Evolutionary conservation across 1,140 invertebrate species (phyloP).

Genomic region (Leptinotarsa texana): DNA sequence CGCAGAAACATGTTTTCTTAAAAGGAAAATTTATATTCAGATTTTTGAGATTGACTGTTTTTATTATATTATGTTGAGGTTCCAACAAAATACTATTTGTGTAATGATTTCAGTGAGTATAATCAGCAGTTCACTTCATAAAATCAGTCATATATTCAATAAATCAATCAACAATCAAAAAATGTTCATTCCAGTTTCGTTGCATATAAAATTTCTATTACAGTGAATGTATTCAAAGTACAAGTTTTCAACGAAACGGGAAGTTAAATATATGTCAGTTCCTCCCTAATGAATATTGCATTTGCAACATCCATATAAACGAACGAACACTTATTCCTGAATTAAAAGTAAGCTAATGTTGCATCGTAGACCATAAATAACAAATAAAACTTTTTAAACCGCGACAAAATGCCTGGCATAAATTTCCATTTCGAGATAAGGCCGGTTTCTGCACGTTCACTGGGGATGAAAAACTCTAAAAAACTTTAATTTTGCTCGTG

Average conservation of each 20-base stretch:
- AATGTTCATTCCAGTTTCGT: too few relatives aligned
- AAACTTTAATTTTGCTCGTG: constrained; percentile 55
- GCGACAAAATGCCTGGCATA: constrained; percentile 52
- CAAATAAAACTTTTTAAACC: constrained; percentile 51
- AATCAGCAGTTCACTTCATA: too few relatives aligned
- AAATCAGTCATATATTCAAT: too few relatives aligned
- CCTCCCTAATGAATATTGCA: constrained; percentile 16
- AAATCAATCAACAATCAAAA: too few relatives aligned
- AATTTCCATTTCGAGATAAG: constrained; percentile 54
- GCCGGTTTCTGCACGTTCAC: constrained; percentile 52
- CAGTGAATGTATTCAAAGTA: neutral
- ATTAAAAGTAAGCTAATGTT: constrained; percentile 40
- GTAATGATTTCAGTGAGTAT: too few relatives aligned
- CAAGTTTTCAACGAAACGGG: neutral
- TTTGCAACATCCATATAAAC: constrained; percentile 15
- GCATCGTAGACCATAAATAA: constrained; percentile 45
- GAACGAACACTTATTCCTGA: constrained; percentile 42
- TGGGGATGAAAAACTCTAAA: constrained; percentile 43
- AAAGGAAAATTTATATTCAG: too few relatives aligned
- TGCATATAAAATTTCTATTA: neutral
- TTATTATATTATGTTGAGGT: too few relatives aligned
- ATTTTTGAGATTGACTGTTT: too few relatives aligned
- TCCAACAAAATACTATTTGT: too few relatives aligned
- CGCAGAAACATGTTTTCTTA: too few relatives aligned
- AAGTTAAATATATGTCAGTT: constrained; percentile 10